Conservation (phyloP, 2,797 vertebrate genomes). For the Parotocinclus haroldoi region DNA sequence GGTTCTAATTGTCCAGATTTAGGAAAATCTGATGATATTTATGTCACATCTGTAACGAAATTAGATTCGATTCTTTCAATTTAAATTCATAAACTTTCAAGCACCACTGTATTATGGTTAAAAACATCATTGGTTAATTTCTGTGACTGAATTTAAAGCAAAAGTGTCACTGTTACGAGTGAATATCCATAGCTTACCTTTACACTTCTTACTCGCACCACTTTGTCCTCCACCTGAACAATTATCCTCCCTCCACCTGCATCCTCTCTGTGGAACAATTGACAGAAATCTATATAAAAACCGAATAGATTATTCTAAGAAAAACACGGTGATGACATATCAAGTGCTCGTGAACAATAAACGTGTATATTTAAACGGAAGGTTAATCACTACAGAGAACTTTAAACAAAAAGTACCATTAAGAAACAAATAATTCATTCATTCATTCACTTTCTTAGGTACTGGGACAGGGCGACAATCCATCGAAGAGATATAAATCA, state of each 20-base stretch:
- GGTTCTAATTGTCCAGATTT: too few relatives aligned
- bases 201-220: conserved; percentile 82
- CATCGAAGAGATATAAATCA: too few relatives aligned
- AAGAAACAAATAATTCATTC: too few relatives aligned
- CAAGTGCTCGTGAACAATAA: too few relatives aligned
- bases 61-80: too few relatives aligned
- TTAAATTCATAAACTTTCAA: too few relatives aligned
- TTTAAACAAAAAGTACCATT: not conserved
- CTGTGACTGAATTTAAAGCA: not conserved
- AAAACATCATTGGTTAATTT: not conserved
- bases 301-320: not conserved
- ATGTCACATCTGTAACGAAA: too few relatives aligned
- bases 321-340: not conserved
- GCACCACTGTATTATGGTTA: too few relatives aligned
- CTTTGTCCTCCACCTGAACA: conserved; percentile 87
- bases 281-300: not conserved
- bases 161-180: not conserved
- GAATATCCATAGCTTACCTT: conserved; percentile 73
- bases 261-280: conserved; percentile 76
- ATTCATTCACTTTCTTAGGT: too few relatives aligned
- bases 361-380: not conserved
- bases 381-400: not conserved
- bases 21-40: too few relatives aligned
- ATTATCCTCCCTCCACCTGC: conserved; percentile 81
- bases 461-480: too few relatives aligned